Evolutionary conservation across 2,113 vertebrate genomes (phyloP).

Genomic region (Scartelaos histophorus): DNA sequence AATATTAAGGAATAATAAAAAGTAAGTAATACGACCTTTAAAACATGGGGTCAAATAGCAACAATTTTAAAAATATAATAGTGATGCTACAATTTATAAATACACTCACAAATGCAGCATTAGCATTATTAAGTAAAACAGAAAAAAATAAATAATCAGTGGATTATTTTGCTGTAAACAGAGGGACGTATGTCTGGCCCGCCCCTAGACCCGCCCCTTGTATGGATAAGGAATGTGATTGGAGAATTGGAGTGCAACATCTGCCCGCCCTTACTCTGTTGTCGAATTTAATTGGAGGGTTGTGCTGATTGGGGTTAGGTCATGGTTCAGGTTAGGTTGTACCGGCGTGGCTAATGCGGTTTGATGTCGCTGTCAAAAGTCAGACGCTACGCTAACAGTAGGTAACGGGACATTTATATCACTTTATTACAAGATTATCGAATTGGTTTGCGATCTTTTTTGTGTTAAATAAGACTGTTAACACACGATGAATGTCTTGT

Average conservation of each 20-base stretch:
- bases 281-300: constrained; percentile 47
- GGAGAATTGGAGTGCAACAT: not conserved
- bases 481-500: not conserved
- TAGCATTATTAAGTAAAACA: no score
- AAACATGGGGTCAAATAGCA: no score
- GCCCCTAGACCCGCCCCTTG: not conserved
- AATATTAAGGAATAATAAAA: no score
- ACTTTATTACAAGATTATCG: not conserved
- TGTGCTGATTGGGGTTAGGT: constrained; percentile 13
- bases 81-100: no score
- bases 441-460: not conserved
- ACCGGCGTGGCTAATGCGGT: not conserved
- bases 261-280: rapidly evolving
- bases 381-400: constrained; percentile 22
- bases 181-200: no score
- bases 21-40: no score
- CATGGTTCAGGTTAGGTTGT: constrained; percentile 43
- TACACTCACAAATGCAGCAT: no score
- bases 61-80: no score
- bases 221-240: not conserved
- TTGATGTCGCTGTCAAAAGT: constrained; percentile 64
- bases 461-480: not conserved
- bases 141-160: not conserved
- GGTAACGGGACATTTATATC: constrained; percentile 11
- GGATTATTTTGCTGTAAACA: no score